A percentile compares a stretch with the other conserved stretches of the same genome.
phyloP scores from a whole-genome alignment of 92 coral and sea anemone genomes.

The Epizoanthus illoricatus region DNA sequence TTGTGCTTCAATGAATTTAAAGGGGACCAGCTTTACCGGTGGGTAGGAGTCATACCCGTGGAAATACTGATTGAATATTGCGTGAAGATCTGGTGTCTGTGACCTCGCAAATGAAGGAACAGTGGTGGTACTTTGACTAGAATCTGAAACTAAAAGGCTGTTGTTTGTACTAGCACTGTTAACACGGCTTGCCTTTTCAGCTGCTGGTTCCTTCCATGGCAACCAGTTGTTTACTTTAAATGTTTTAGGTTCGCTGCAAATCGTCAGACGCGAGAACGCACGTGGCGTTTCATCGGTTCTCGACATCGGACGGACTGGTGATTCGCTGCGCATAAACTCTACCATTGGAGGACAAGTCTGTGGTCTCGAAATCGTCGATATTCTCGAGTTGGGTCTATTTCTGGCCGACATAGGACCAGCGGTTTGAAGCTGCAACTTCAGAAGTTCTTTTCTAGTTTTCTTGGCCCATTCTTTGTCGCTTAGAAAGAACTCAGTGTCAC shows the following conservation, averaged over 20 bases:
- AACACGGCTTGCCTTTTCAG: constrained; percentile 20
- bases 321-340: constrained; percentile 1
- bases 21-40: constrained; percentile 51
- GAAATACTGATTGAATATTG: constrained; percentile 72
- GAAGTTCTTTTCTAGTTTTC: constrained; percentile 57
- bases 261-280: constrained; percentile 63
- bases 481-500: constrained; percentile 76
- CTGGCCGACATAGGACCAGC: neutral
- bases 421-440: constrained; percentile 34
- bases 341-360: constrained; percentile 51
- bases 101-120: constrained; percentile 67
- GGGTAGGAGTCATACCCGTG: constrained; percentile 35
- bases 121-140: constrained; percentile 29
- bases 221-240: constrained; percentile 38
- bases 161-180: constrained; percentile 44
- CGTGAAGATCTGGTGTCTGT: constrained; percentile 76
- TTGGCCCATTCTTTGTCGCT: constrained; percentile 85
- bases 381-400: constrained; percentile 6
- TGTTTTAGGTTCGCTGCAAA: constrained; percentile 59
- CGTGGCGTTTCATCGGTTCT: constrained; percentile 30
- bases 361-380: constrained; percentile 50
- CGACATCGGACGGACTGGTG: neutral
- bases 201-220: neutral
- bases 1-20: constrained; percentile 14
- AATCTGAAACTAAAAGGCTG: constrained; percentile 34